Evolutionary conservation across 2,888 invertebrate genomes (phyloP).

Genomic region (Eurytoma adleriae): DNA sequence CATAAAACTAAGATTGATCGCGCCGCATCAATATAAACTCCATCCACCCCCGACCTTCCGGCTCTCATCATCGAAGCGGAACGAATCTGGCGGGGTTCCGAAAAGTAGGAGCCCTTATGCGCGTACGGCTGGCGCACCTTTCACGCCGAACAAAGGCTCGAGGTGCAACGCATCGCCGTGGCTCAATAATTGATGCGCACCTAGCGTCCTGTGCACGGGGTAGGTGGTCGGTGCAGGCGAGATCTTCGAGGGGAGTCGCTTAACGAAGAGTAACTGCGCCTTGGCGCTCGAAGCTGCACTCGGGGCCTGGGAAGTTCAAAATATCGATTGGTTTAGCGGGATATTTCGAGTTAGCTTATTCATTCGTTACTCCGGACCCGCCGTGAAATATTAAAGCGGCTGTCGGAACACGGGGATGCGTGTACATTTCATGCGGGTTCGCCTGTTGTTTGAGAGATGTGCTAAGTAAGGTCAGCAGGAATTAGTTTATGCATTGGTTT

Average conservation of each 20-base stretch:
- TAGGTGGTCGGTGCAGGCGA: neutral
- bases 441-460: no score
- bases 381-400: neutral
- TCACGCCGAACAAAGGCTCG: slow-evolving; percentile 27
- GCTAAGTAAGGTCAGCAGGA: no score
- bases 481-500: no score
- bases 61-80: neutral
- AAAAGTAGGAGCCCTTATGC: neutral
- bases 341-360: neutral
- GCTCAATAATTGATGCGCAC: slow-evolving; percentile 26
- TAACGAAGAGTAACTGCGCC: slow-evolving; percentile 11
- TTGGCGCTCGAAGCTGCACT: neutral
- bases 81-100: neutral
- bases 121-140: slow-evolving; percentile 29
- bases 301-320: neutral
- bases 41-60: neutral
- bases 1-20: slow-evolving; percentile 46
- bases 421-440: neutral
- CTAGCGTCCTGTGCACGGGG: neutral
- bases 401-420: neutral
- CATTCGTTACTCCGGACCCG: neutral
- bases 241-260: slow-evolving; percentile 1
- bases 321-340: neutral
- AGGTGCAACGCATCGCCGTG: neutral
- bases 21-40: slow-evolving; percentile 3